phyloP scores from a whole-genome alignment of 2,113 vertebrate genomes.

The Lophotis ruficrista region DNA sequence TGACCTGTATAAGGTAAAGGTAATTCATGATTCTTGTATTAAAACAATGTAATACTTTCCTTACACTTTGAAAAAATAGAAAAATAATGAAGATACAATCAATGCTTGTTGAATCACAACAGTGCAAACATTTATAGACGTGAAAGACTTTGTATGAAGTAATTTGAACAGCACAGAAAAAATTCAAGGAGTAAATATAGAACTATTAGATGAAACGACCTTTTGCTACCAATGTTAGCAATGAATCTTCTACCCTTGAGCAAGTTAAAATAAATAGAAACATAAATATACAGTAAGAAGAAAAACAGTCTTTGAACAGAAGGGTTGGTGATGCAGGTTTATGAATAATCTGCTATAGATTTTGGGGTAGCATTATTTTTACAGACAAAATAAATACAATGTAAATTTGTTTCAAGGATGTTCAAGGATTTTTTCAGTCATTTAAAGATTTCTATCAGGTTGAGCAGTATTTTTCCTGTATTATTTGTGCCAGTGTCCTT shows the following conservation, averaged over 20 bases:
- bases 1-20: background rate
- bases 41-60: background rate
- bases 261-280: background rate
- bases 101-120: background rate
- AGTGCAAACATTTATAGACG: background rate
- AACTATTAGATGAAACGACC: background rate
- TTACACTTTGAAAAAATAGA: background rate
- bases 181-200: background rate
- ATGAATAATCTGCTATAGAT: background rate
- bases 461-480: background rate
- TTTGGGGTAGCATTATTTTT: background rate
- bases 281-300: background rate
- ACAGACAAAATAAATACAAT: background rate
- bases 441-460: background rate
- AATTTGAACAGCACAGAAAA: background rate
- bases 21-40: background rate
- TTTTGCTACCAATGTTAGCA: background rate
- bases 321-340: background rate
- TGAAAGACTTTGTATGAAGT: background rate
- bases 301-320: background rate
- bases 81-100: background rate
- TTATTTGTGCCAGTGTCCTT: background rate
- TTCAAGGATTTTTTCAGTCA: background rate
- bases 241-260: background rate
- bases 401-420: background rate